Evolutionary conservation across 92 coral and sea anemone species (phyloP), one percentile per base, ranked within the genome.

Genomic region (Pocillopora grandis): DNA sequence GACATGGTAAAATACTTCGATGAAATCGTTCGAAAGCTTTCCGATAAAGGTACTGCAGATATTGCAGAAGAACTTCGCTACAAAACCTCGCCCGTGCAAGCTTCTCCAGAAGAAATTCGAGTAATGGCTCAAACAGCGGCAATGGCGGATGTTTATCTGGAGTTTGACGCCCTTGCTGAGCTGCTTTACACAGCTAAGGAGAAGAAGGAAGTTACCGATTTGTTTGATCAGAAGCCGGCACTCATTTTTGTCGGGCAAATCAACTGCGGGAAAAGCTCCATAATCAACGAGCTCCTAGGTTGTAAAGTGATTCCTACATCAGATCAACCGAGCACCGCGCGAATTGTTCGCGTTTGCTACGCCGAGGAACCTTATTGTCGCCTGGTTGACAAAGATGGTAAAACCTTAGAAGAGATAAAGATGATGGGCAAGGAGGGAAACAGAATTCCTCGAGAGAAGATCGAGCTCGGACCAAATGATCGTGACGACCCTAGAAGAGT

Each of bases 241-340:
- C 82, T 91, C 9, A 91, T 91, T n/a, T 91, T 91, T 65, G 85
- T 88, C 14, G 94, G 94, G 10, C 94, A 91, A 71, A 91, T 92
- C 16, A 91, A 91, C 88, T 85, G 94, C 62, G 94, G 94, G 14
- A 91, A 91, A 64, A 91, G 94, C 88, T 91, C 94, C 68, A 88
- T 91, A 59, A 85, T 91, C 19, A 91, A 91, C 81, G 92, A 91
- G 74, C 79, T 91, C 13, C 65, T 91, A 17, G 87, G 91, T 4
- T 59, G 72, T 77, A 88, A 80, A 71, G 77, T 87, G 12, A 90
- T 91, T 56, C 80, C 92, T 5, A 88, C 94, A 60, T 87, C 91
- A 2, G 92, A 88, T 72, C 94, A 86, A 73, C 94, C 94, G 23
- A 88, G 94, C 76, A 91, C 94, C 12, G 91, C 94, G 0, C 35